Evolutionary conservation across 2,888 invertebrate genomes (phyloP), one percentile per base, ranked within the genome.

Genomic region (Homarus gammarus): DNA sequence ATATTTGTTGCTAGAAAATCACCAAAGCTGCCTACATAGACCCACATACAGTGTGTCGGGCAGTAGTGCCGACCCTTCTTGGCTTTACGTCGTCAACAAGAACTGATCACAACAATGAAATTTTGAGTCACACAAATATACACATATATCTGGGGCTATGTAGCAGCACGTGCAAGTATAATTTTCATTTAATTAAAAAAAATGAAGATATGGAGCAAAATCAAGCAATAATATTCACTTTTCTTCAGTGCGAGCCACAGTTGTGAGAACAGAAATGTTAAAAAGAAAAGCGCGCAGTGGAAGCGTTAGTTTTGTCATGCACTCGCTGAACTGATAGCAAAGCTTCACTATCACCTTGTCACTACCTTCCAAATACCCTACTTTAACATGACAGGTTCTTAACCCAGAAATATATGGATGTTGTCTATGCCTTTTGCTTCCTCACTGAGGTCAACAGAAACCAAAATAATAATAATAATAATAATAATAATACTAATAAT

Each of bases 361-460:
- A 64, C 64, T 64, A 64, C 64, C 64, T 64, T n/a, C 10, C 27
- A 18, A 27, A 64, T 27, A 18, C 64, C 64, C 64, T 64, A 64
- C 64, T 1, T 64, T 49, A 64, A 70, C 64, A 64, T 73, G 81
- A 87, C 40, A 77, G 49, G 27, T 78, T 77, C 38, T 85, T 61
- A 88, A 88, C 88, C 88, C 88, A 88, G 88, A 88, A 88, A 88
- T 88, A 88, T 83, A 77, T 88, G 82, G 51, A 61, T 64, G 83
- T 88, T 88, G 88, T 82, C 77, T 78, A 86, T 83, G 88, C 88
- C 83, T 88, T n/a, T 87, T 88, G 83, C 83, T 88, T 70, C 77
- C 88, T 82, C 83, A 83, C 77, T 49, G 75, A 82, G 88, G 77
- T 56, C 44, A 83, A 88, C 77, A 77, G 49, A 88, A 77, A 87